Conservation (phyloP, 2,113 vertebrate genomes). For the Hoplias malabaricus region DNA sequence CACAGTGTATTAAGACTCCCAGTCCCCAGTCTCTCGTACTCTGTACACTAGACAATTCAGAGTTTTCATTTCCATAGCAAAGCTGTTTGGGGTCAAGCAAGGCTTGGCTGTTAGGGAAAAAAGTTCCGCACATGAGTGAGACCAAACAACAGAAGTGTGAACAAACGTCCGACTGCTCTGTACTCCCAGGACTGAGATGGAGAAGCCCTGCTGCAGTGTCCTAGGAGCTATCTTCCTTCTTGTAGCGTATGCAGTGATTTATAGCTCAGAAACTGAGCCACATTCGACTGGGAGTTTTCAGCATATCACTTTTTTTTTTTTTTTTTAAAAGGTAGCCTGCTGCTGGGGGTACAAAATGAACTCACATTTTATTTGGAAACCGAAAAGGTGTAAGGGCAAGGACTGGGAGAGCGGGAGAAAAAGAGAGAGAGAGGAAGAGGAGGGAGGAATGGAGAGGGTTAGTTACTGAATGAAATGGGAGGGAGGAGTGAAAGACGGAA, state of each 20-base stretch:
- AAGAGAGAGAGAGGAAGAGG: conserved; percentile 3
- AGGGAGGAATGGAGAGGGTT: neutral
- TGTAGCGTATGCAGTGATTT: neutral
- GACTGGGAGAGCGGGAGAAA: neutral
- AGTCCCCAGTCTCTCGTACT: neutral
- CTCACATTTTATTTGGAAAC: neutral
- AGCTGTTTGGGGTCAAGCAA: neutral
- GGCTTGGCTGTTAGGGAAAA: too few species aligned
- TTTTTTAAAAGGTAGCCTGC: too few species aligned
- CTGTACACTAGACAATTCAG: too few species aligned
- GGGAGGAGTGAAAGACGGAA: neutral
- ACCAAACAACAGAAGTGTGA: neutral
- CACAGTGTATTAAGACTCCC: neutral
- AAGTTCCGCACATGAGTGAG: too few species aligned
- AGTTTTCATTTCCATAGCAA: neutral
- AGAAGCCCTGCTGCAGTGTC: neutral
- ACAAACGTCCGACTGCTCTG: neutral
- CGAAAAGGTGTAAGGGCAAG: neutral
- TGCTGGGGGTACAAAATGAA: neutral
- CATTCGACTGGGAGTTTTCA: neutral
- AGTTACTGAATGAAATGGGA: conserved; percentile 14
- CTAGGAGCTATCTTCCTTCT: neutral
- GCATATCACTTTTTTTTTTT: too few species aligned
- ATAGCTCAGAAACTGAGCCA: neutral
- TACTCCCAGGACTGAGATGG: neutral